These are phyloP conservation scores for Anoplolepis gracilipes DNA, from an alignment of 1,140 invertebrate species.

Conservation along the genomic window DNA sequence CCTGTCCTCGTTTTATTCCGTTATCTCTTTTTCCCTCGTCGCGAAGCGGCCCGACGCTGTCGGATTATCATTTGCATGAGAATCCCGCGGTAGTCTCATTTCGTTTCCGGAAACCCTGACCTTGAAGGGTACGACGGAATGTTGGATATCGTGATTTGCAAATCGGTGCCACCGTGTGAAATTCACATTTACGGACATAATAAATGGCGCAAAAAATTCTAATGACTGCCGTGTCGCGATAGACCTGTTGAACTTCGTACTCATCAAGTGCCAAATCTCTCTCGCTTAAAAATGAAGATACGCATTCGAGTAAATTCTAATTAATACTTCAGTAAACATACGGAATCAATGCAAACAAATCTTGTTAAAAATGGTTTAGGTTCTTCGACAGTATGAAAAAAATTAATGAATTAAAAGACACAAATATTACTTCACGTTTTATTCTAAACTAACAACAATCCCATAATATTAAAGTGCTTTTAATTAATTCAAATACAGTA, in stretches of 20 bases:
- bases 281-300: background rate
- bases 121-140: constrained; percentile 62
- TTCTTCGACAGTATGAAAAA: background rate
- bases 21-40: constrained; percentile 59
- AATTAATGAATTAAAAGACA: background rate
- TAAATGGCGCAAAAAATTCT: constrained; percentile 36
- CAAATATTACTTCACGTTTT: background rate
- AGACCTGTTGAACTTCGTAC: constrained; percentile 64
- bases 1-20: constrained; percentile 34
- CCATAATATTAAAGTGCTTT: background rate
- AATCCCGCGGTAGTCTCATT: constrained; percentile 66
- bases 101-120: constrained; percentile 67
- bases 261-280: background rate
- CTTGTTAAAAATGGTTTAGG: background rate
- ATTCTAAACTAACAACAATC: background rate
- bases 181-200: constrained; percentile 58
- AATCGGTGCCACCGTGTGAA: constrained; percentile 40
- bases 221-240: background rate
- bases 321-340: background rate
- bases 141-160: constrained; percentile 44
- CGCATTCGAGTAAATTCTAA: background rate
- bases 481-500: background rate
- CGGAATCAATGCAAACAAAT: background rate
- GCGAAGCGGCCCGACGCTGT: constrained; percentile 51
- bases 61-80: constrained; percentile 72